phyloP scores from a whole-genome alignment of 2,888 invertebrate genomes.

The Lasioglossum zephyrum region DNA sequence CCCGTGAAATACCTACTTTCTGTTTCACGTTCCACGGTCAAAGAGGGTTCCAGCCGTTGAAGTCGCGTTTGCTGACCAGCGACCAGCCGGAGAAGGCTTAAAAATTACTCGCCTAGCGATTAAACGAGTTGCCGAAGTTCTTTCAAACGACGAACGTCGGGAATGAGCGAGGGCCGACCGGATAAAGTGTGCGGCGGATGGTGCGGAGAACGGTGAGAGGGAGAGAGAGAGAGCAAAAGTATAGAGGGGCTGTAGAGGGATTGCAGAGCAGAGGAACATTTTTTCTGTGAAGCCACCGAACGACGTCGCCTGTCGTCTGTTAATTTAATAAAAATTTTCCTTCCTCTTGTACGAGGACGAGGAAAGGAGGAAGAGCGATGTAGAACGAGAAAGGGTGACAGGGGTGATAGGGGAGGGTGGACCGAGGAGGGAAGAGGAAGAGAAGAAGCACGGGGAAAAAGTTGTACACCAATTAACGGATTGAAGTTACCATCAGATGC shows the following conservation, averaged over 20 bases:
- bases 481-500: conserved; percentile 80
- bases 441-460: conserved; percentile 70
- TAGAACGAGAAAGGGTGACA: not conserved
- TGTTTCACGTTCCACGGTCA: conserved; percentile 29
- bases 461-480: conserved; percentile 81
- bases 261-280: conserved; percentile 51
- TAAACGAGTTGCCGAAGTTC: conserved; percentile 67
- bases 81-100: conserved; percentile 57
- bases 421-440: conserved; percentile 6
- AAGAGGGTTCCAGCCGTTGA: conserved; percentile 29
- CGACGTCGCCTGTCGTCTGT: conserved; percentile 59
- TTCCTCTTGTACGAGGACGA: conserved; percentile 32
- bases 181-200: conserved; percentile 42
- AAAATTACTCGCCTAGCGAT: conserved; percentile 66
- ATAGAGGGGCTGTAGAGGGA: conserved; percentile 31
- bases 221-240: conserved; percentile 25
- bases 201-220: not conserved
- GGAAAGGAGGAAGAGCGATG: conserved; percentile 19
- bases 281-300: conserved; percentile 63
- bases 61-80: conserved; percentile 33
- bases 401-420: not conserved
- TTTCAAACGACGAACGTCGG: conserved; percentile 63
- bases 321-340: conserved; percentile 74
- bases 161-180: conserved; percentile 39
- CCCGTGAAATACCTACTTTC: conserved; percentile 28